phyloP scores from a whole-genome alignment of 2,113 vertebrate species.

The Sorex fumeus region DNA sequence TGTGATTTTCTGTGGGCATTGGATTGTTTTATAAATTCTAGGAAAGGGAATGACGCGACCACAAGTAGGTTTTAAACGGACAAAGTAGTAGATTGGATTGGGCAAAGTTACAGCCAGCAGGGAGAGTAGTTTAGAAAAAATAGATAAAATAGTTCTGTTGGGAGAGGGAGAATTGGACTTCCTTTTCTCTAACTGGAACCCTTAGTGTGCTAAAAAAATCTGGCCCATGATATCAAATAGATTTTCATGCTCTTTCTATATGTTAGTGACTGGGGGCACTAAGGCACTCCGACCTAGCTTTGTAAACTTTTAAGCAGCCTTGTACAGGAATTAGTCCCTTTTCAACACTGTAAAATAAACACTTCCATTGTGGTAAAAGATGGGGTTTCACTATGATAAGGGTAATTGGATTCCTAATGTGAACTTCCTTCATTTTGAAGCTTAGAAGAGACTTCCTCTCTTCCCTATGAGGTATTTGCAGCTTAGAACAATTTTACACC shows the following conservation, averaged over 20 bases:
- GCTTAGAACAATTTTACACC: background rate
- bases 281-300: constrained; percentile 5
- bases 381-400: no score
- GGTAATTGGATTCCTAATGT: background rate
- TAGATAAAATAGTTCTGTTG: background rate
- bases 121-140: background rate
- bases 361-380: background rate
- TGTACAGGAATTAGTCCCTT: background rate
- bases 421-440: constrained; percentile 40
- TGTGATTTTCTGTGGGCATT: constrained; percentile 1
- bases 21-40: constrained; percentile 7
- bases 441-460: background rate
- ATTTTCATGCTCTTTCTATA: background rate
- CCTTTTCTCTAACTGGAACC: background rate
- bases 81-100: background rate
- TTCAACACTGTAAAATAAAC: background rate
- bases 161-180: background rate
- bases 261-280: background rate
- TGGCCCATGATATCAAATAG: constrained; percentile 14
- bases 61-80: background rate
- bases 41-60: background rate
- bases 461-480: constrained; percentile 17
- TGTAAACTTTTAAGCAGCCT: constrained; percentile 44
- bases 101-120: background rate
- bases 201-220: background rate